Evolutionary conservation across 2,113 vertebrate genomes (phyloP).

Genomic region (Tychaedon coryphoeus): DNA sequence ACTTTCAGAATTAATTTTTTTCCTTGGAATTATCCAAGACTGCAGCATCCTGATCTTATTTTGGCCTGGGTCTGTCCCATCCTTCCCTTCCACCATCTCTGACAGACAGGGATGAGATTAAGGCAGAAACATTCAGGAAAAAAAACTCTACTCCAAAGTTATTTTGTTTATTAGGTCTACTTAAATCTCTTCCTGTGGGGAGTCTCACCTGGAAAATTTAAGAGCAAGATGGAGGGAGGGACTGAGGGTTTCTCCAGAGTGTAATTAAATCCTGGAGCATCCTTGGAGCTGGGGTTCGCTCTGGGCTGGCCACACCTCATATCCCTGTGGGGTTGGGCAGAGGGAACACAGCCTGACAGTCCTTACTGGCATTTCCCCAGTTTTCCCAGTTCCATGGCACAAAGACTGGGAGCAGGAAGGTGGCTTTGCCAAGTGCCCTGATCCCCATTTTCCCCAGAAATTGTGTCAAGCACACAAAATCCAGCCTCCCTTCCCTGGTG

Average conservation of each 20-base stretch:
- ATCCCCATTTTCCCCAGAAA: neutral
- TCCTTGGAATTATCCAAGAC: neutral
- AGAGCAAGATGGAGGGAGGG: neutral
- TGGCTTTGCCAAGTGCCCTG: accelerated
- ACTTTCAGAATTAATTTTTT: neutral
- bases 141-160: neutral
- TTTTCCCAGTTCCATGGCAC: neutral
- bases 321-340: neutral
- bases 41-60: neutral
- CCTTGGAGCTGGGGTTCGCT: neutral
- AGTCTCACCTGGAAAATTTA: neutral
- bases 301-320: neutral
- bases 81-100: neutral
- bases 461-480: neutral
- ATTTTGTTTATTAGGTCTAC: neutral
- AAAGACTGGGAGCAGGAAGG: neutral
- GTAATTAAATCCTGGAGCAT: neutral
- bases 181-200: neutral
- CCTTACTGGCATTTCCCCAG: neutral
- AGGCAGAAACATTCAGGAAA: neutral
- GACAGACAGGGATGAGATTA: neutral
- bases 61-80: accelerated
- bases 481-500: accelerated
- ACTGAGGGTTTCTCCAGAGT: neutral
- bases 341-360: accelerated